phyloP scores from a whole-genome alignment of 1,140 invertebrate species.

The Dendroctonus ponderosae region DNA sequence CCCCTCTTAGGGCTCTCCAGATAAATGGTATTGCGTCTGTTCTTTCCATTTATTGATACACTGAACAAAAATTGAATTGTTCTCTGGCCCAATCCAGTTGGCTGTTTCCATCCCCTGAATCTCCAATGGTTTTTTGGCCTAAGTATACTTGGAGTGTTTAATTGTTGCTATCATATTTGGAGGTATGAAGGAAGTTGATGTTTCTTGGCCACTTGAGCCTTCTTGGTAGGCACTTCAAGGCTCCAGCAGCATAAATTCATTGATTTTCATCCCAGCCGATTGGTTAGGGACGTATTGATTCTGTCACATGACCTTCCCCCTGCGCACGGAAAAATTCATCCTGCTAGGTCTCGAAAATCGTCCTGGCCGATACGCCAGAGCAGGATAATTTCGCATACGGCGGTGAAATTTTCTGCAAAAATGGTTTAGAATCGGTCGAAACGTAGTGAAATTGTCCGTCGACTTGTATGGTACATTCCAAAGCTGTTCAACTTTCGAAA shows the following conservation, averaged over 20 bases:
- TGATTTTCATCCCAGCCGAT: conserved; percentile 8
- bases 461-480: not conserved
- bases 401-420: conserved; percentile 9
- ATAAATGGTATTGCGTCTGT: not conserved
- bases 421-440: conserved; percentile 16
- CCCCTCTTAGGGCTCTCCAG: not conserved
- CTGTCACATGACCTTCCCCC: conserved; percentile 11
- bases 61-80: too few species aligned
- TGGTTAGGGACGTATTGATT: conserved; percentile 21
- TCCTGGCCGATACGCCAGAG: conserved; percentile 9
- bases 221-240: conserved; percentile 3
- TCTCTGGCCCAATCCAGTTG: too few species aligned
- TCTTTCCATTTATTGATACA: not conserved
- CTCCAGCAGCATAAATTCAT: conserved; percentile 8
- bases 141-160: too few species aligned
- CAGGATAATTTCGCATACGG: conserved; percentile 8
- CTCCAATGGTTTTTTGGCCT: too few species aligned
- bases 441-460: not conserved
- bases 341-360: conserved; percentile 6
- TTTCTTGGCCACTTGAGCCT: not conserved
- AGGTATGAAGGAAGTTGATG: too few species aligned
- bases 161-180: too few species aligned
- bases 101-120: too few species aligned
- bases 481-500: not conserved
- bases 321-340: conserved; percentile 14